These are phyloP conservation scores for Euclidia mi DNA, from an alignment of 2,888 invertebrate species.

Conservation along the genomic window DNA sequence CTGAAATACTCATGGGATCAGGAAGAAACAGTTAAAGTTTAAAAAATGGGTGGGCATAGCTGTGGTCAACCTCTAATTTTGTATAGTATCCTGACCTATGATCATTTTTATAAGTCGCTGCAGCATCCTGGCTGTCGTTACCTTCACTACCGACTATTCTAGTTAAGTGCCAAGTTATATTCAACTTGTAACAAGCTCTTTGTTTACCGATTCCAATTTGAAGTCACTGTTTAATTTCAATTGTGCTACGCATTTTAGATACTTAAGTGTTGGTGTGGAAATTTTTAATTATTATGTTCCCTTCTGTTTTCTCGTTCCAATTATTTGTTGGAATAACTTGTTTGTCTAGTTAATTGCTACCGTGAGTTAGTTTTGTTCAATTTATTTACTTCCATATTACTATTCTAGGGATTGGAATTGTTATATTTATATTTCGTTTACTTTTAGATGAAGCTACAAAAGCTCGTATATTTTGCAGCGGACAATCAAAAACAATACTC, in stretches of 20 bases:
- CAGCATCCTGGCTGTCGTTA: slow-evolving; percentile 11
- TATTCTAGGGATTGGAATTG: no score
- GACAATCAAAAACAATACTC: no score
- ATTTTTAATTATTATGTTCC: slow-evolving; percentile 49
- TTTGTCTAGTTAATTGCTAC: slow-evolving; percentile 17
- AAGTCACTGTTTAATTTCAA: slow-evolving; percentile 67
- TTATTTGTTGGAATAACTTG: slow-evolving; percentile 20
- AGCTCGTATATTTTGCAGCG: no score
- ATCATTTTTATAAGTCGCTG: no score
- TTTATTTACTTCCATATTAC: background rate
- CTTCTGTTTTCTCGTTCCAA: slow-evolving; percentile 10
- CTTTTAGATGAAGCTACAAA: no score
- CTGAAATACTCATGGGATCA: no score
- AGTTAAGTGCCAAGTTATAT: slow-evolving; percentile 56
- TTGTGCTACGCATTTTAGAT: slow-evolving; percentile 51
- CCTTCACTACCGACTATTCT: slow-evolving; percentile 30
- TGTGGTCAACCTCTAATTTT: background rate
- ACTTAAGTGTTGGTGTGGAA: slow-evolving; percentile 43
- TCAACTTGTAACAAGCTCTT: slow-evolving; percentile 59
- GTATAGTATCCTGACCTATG: slow-evolving; percentile 9
- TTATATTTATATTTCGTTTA: no score
- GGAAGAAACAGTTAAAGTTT: no score
- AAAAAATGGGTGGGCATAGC: no score
- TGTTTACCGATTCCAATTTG: slow-evolving; percentile 60
- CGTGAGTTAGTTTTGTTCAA: background rate